Conservation (phyloP, 2,113 vertebrate genomes). For the Protomyctophum bolini region DNA sequence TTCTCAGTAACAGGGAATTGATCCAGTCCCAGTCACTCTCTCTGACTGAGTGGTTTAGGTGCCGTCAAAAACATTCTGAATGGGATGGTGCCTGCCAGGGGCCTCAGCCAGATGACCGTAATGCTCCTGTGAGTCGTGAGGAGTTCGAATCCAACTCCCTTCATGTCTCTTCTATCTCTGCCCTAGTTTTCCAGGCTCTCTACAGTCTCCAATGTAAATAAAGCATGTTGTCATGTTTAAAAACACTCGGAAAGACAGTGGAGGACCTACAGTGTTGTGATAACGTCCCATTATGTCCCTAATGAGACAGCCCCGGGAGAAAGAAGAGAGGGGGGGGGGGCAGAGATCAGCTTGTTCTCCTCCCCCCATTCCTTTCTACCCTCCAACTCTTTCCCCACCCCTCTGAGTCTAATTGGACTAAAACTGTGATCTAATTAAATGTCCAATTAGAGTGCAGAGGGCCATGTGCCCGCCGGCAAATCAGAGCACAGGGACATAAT, state of each 20-base stretch:
- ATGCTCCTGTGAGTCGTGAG: too few species aligned
- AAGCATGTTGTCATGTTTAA: too few species aligned
- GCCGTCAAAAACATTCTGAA: slow-evolving; percentile 40
- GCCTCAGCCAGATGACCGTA: too few species aligned
- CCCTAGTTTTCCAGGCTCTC: too few species aligned
- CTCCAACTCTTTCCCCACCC: slow-evolving; percentile 58
- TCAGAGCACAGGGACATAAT: slow-evolving; percentile 81
- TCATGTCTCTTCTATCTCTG: too few species aligned
- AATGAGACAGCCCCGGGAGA: slow-evolving; percentile 71
- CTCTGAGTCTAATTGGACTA: slow-evolving; percentile 82
- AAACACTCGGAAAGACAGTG: not conserved
- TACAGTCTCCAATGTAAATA: too few species aligned
- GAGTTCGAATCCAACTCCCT: too few species aligned
- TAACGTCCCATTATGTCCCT: slow-evolving; percentile 72
- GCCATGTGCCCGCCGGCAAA: slow-evolving; percentile 80
- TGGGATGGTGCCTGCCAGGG: not conserved
- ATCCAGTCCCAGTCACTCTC: slow-evolving; percentile 17
- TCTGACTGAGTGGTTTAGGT: slow-evolving; percentile 31
- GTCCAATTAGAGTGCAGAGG: slow-evolving; percentile 84
- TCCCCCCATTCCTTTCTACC: slow-evolving; percentile 33
- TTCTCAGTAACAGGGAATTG: slow-evolving; percentile 24
- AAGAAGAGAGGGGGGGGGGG: slow-evolving; percentile 20
- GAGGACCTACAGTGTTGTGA: slow-evolving; percentile 48
- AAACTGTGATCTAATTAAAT: slow-evolving; percentile 88
- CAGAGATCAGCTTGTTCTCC: slow-evolving; percentile 66